These are phyloP conservation scores for Lethenteron reissneri DNA, from an alignment of 2,113 vertebrate species.

Conservation along the genomic window DNA sequence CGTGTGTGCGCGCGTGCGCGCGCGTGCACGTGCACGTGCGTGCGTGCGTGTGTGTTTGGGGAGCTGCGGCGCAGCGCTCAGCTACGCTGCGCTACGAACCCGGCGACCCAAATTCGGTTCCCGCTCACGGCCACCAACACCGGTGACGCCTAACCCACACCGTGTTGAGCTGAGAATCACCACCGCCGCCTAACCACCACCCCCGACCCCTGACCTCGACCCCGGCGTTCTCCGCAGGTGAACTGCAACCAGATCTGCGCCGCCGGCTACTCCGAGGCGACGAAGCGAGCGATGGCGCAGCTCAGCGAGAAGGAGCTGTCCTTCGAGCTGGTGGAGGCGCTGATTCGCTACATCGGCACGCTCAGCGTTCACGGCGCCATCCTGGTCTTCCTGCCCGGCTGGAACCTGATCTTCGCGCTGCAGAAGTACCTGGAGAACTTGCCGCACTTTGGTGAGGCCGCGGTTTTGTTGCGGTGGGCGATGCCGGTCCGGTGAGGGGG, in stretches of 20 bases:
- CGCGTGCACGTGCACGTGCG: no score
- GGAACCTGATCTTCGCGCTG: constrained; percentile 87
- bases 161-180: no score
- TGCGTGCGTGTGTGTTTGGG: no score
- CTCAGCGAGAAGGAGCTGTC: constrained; percentile 74
- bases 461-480: no score
- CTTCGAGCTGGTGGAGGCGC: constrained; percentile 75
- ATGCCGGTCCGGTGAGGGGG: constrained; percentile 16
- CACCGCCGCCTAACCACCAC: no score
- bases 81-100: no score
- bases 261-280: constrained; percentile 49
- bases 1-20: no score
- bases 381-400: constrained; percentile 71
- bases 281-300: constrained; percentile 52
- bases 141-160: no score
- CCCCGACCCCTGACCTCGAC: no score
- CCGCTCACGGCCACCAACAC: no score
- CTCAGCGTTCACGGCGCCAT: constrained; percentile 59
- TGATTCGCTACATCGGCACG: constrained; percentile 67
- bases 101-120: no score
- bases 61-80: no score
- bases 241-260: constrained; percentile 69
- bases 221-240: constrained; percentile 20
- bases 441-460: constrained; percentile 50
- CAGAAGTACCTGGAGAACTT: constrained; percentile 72